phyloP scores from a whole-genome alignment of 2,888 invertebrate species.

The Carabus problematicus region DNA sequence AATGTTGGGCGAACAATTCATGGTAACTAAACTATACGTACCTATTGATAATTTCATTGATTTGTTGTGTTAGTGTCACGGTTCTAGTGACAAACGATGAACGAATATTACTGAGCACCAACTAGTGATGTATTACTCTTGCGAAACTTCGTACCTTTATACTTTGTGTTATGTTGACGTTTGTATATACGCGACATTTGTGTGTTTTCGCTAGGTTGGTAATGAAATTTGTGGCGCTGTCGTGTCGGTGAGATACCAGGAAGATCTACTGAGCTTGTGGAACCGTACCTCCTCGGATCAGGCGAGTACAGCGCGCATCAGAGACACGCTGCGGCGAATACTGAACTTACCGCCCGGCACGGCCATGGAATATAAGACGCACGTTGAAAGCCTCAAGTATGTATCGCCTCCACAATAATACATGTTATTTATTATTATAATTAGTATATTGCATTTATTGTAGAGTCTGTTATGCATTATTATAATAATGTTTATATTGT shows the following conservation, averaged over 20 bases:
- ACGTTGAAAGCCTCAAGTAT: constrained; percentile 82
- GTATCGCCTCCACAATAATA: constrained; percentile 48
- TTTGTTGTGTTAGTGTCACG: too few species aligned
- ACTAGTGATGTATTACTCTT: too few species aligned
- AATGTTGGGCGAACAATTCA: constrained; percentile 98
- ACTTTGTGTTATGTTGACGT: too few species aligned
- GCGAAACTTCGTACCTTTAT: too few species aligned
- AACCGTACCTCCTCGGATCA: constrained; percentile 93
- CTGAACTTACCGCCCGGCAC: constrained; percentile 92
- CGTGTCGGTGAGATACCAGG: constrained; percentile 93
- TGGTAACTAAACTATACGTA: constrained; percentile 62
- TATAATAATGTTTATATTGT: constrained; percentile 46
- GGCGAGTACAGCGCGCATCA: constrained; percentile 86
- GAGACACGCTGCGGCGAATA: constrained; percentile 93
- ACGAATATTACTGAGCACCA: too few species aligned
- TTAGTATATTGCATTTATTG: constrained; percentile 57
- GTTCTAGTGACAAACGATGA: too few species aligned
- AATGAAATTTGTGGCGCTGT: constrained; percentile 98
- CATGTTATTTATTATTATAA: constrained; percentile 42
- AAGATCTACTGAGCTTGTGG: constrained; percentile 97
- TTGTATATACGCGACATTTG: too few species aligned
- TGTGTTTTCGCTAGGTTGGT: too few species aligned
- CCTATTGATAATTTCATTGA: constrained; percentile 4
- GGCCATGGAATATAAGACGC: constrained; percentile 93
- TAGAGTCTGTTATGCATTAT: constrained; percentile 64